phyloP scores from a whole-genome alignment of 2,113 vertebrate genomes.

The Indicator indicator region DNA sequence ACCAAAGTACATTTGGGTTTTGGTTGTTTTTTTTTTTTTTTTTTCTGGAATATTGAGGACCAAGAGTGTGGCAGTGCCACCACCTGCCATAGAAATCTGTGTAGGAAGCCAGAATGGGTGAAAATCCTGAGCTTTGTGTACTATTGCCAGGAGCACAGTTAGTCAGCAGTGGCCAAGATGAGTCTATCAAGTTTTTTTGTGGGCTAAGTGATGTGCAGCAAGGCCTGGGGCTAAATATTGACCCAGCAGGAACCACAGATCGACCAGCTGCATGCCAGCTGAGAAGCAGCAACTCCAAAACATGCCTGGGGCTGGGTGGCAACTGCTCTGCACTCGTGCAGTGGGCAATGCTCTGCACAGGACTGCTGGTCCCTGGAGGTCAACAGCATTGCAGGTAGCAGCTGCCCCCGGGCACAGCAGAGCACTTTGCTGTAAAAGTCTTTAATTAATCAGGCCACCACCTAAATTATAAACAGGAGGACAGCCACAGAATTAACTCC shows the following conservation, averaged over 20 bases:
- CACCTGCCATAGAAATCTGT: background rate
- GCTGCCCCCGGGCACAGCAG: background rate
- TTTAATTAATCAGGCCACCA: background rate
- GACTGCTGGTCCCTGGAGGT: background rate
- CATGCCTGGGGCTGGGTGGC: accelerated
- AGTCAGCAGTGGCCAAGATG: background rate
- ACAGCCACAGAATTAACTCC: background rate
- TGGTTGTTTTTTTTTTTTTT: too few species aligned
- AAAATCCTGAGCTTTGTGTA: background rate
- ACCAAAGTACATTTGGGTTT: background rate
- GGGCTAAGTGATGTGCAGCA: background rate
- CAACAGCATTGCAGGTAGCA: background rate
- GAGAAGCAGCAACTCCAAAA: background rate
- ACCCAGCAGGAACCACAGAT: background rate
- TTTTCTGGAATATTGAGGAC: background rate
- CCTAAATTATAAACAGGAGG: background rate
- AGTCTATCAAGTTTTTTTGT: too few species aligned
- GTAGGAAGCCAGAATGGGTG: background rate
- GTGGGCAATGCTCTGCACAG: background rate
- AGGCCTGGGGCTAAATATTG: background rate
- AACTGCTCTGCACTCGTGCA: background rate
- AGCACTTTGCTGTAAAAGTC: background rate
- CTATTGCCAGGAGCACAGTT: background rate
- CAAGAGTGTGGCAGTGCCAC: background rate
- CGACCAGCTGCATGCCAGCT: background rate